Conservation (phyloP, 2,888 invertebrate genomes). For the Oscheius sp. region DNA sequence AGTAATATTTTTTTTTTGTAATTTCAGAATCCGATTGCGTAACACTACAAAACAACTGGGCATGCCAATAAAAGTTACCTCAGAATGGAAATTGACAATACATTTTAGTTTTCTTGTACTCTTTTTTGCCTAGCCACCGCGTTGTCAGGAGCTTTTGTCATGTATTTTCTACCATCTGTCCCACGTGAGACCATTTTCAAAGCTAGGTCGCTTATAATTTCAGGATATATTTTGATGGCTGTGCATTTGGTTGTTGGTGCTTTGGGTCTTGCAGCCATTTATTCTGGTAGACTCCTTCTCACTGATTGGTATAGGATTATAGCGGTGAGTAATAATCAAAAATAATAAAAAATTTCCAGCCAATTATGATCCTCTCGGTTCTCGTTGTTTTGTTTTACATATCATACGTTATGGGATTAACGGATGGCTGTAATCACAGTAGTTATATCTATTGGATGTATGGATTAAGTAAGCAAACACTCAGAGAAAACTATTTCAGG, state of each 20-base stretch:
- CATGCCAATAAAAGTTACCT: constrained; percentile 15
- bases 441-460: neutral
- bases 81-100: neutral
- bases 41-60: constrained; percentile 3
- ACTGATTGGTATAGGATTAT: neutral
- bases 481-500: neutral
- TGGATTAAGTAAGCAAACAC: neutral
- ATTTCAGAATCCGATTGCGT: constrained; percentile 7
- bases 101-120: neutral
- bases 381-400: neutral
- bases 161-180: constrained; percentile 3
- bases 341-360: neutral
- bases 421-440: neutral
- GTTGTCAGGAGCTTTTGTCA: constrained; percentile 1
- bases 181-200: neutral
- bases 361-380: neutral
- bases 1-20: no score
- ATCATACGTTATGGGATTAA: neutral
- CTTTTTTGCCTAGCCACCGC: neutral
- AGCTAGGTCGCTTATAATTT: neutral
- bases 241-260: neutral
- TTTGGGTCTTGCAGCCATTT: neutral
- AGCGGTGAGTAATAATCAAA: neutral
- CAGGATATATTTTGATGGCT: constrained; percentile 9
- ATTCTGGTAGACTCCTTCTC: neutral